Conservation (phyloP, 1,140 invertebrate genomes). For the Caenorhabditis inopinata region DNA sequence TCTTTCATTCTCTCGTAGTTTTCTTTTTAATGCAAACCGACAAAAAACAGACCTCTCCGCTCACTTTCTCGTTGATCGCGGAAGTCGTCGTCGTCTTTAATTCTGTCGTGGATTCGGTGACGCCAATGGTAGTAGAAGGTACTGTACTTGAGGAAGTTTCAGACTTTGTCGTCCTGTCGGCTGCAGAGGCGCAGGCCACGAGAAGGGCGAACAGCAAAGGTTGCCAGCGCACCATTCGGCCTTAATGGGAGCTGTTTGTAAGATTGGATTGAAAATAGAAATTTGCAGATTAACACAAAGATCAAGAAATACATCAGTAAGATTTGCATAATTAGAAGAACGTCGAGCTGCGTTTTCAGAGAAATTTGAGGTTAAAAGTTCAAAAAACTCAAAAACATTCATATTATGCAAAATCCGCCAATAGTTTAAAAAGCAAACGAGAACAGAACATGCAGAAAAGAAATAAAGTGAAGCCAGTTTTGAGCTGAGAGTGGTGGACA, state of each 20-base stretch:
- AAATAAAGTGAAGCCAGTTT: conserved; percentile 34
- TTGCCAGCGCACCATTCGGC: conserved; percentile 28
- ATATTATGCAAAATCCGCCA: no score
- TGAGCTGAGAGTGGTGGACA: conserved; percentile 7
- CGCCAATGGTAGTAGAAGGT: not conserved
- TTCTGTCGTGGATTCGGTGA: conserved; percentile 10
- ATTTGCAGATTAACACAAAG: no score
- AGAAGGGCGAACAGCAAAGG: conserved; percentile 26
- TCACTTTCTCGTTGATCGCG: not conserved
- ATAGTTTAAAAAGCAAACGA: not conserved
- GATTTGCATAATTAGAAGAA: no score
- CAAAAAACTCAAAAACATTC: no score
- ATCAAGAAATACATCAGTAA: no score
- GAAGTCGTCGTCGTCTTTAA: not conserved
- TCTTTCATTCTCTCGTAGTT: not conserved
- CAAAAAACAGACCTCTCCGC: not conserved
- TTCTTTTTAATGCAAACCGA: not conserved
- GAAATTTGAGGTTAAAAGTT: no score
- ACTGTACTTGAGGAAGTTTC: not conserved
- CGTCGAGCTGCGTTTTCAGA: no score
- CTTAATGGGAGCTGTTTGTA: not conserved
- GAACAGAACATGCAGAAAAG: conserved; percentile 12
- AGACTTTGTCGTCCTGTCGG: not conserved
- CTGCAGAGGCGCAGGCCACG: not conserved
- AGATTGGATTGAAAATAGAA: no score